Base-by-base conservation (phyloP, 2,113 vertebrate genomes). In the Macrotis lagotis region DNA sequence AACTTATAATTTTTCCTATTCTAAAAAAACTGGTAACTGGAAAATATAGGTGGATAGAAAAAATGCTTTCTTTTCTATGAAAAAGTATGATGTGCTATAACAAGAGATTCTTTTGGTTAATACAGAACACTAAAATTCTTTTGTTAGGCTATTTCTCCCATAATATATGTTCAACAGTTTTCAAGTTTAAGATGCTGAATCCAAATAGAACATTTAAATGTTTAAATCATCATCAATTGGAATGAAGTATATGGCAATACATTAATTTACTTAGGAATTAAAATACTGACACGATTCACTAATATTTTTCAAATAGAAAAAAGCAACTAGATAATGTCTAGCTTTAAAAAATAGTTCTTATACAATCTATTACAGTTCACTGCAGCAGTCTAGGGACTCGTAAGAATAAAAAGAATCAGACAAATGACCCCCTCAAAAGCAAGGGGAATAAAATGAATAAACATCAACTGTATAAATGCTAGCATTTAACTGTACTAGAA, bases 1-100 rank as follows among this genome's bases (percentile, higher is more conserved):
- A 98, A 97, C 96, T 94, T 93, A 44, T 91, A 97, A 83, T 95
- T 91, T 92, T 96, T 95, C 90, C 66, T 95, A 50, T 94, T 97
- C 94, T 93, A 96, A 96, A 96, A 96, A 98, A 92, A 74, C 83
- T 96, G 51, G 74, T 88, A 97, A 94, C 95, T 96, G 92, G 47
- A 92, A 92, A 97, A 97, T 50, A 90, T 0, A 91, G 16, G 47
- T 83, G 49, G 19, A 93, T 51, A 0, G 89, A 97, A 14, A 96
- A 97, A 96, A 92, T 24, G 91, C 47, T 96, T 96, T 90, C 89
- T 31, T 96, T n/a, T 89, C 91, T 94, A 9, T 96, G 91, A 98
- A 95, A 93, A 55, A 53, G 48, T 24, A 47, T 91, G 93, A 95
- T 25, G 37, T 92, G 93, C 89, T 93, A 96, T 8, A 44, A 93